Evolutionary conservation across 2,113 vertebrate genomes (phyloP), one percentile per base, ranked within the genome.

Genomic region (Hucho hucho): DNA sequence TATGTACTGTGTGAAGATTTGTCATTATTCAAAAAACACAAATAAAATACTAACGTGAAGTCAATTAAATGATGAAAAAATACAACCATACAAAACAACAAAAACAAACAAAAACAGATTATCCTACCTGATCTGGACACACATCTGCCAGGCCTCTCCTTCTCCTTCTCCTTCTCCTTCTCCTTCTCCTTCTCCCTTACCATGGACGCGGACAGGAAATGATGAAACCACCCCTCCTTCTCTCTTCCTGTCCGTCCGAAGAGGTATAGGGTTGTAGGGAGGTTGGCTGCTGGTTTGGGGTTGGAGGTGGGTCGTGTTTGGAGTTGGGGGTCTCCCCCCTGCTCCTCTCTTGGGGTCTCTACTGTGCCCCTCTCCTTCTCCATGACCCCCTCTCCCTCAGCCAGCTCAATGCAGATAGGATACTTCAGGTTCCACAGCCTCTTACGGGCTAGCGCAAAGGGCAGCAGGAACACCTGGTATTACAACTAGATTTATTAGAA

Each of bases 381-480:
- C 43, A 92, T 88, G 0, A 4, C 0, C 0, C 70, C 79, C 13
- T 77, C 70, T 69, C 79, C 72, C 0, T 78, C 71, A 0, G 88
- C 75, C 64, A 95, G 87, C 64, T 93, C 91, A 80, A 97, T 70
- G 73, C 95, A 96, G 89, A 96, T 95, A 77, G 96, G 96, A 73
- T 97, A 97, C 78, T 97, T 97, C 79, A 93, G 94, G 86, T 96
- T 97, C 96, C 96, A 97, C 1, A 90, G 75, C 81, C 96, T 84
- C 84, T 97, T 97, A 64, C 90, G 91, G 25, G 96, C 96, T 89
- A 97, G 82, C 69, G 82, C 85, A 20, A 89, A 74, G 0, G 95
- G 96, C 72, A 93, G 89, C 69, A 97, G 92, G 81, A 93, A 95
- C 2, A 97, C 91, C 96, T 97, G 87, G 75, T 53, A 75, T 61